Conservation (phyloP, 2,888 invertebrate species). For the Lasioglossum lativentre region DNA sequence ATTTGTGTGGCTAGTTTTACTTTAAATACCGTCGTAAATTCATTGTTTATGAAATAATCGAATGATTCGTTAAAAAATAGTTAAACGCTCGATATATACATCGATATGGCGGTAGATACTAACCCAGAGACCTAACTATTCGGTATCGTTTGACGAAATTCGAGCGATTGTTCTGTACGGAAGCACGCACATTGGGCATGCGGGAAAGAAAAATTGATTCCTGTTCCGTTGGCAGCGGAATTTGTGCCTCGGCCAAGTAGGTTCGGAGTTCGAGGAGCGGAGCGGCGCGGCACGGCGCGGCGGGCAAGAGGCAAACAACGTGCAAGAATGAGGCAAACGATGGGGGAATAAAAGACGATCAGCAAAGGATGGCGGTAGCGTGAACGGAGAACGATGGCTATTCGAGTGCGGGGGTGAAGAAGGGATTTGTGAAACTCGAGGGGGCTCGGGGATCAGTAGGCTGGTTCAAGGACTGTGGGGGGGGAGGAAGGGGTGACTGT, state of each 20-base stretch:
- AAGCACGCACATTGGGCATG: neutral
- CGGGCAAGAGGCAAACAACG: slow-evolving; percentile 10
- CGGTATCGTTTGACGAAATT: too few relatives aligned
- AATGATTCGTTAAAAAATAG: too few relatives aligned
- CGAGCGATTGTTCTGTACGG: neutral
- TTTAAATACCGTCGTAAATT: too few relatives aligned
- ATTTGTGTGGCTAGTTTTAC: neutral
- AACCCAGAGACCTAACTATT: too few relatives aligned
- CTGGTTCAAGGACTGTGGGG: slow-evolving; percentile 66
- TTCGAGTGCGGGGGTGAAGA: slow-evolving; percentile 56
- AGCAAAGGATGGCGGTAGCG: slow-evolving; percentile 37
- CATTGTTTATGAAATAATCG: neutral
- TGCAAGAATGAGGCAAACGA: slow-evolving; percentile 35
- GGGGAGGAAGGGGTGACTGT: slow-evolving; percentile 74
- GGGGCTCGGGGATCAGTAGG: slow-evolving; percentile 67
- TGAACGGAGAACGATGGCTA: slow-evolving; percentile 40
- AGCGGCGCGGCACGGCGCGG: neutral
- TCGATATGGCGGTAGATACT: too few relatives aligned
- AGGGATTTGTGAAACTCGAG: slow-evolving; percentile 65
- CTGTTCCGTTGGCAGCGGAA: neutral
- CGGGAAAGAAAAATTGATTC: neutral
- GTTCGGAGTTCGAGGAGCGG: neutral
- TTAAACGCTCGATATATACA: too few relatives aligned
- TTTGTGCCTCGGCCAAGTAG: neutral
- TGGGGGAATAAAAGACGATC: slow-evolving; percentile 35